A percentile compares a stretch with the other conserved stretches of the same genome.
Conservation (phyloP, 1,140 invertebrate genomes). For the Zaprionus kolodkinae region DNA sequence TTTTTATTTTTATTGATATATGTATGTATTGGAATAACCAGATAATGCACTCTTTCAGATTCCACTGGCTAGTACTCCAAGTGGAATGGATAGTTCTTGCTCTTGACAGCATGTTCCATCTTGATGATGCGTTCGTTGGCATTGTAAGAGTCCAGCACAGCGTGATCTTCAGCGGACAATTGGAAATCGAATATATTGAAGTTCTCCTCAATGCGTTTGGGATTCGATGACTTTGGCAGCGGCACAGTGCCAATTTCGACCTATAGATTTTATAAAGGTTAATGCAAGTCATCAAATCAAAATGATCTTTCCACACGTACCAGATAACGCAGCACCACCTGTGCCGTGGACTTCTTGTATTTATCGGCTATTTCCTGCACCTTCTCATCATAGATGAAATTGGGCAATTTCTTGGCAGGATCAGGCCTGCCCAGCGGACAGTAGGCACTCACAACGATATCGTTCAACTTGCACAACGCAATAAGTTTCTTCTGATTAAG, state of each 20-base stretch:
- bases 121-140: constrained; percentile 81
- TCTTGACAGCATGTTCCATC: constrained; percentile 84
- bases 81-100: constrained; percentile 87
- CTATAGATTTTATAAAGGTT: constrained; percentile 77
- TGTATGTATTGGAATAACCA: constrained; percentile 1
- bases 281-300: not conserved
- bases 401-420: constrained; percentile 88
- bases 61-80: constrained; percentile 83
- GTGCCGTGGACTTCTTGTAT: constrained; percentile 90
- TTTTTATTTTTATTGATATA: constrained; percentile 10
- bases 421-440: constrained; percentile 91
- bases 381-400: constrained; percentile 87
- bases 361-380: constrained; percentile 88
- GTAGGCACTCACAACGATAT: constrained; percentile 91
- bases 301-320: constrained; percentile 83
- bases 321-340: constrained; percentile 87
- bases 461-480: constrained; percentile 88
- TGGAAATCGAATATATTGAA: constrained; percentile 91
- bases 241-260: constrained; percentile 90
- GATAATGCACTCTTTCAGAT: not conserved
- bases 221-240: constrained; percentile 93
- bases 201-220: constrained; percentile 90
- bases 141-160: constrained; percentile 86
- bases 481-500: constrained; percentile 89
- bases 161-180: constrained; percentile 87